A percentile compares a stretch with the other conserved stretches of the same genome.
These are phyloP conservation scores for Congeria kusceri DNA, from an alignment of 2,888 invertebrate species.

Conservation along the genomic window DNA sequence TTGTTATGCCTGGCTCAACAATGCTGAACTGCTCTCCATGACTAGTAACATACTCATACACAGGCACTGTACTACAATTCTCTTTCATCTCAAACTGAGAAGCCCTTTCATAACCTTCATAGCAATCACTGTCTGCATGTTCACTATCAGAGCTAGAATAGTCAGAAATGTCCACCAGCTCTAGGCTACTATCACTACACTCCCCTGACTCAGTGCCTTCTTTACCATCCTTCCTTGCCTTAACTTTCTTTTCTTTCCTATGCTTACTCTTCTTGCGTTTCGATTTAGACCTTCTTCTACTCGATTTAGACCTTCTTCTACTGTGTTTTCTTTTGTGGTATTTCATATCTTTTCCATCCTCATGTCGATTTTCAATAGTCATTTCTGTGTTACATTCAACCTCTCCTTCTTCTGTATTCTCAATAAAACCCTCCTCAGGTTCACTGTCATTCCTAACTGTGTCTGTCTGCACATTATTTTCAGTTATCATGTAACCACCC, in stretches of 20 bases:
- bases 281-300: background rate
- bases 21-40: background rate
- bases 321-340: no score
- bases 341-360: background rate
- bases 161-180: background rate
- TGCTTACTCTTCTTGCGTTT: background rate
- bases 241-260: background rate
- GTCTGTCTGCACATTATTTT: no score
- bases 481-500: no score
- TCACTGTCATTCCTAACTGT: background rate
- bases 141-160: constrained; percentile 18
- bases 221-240: background rate
- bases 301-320: no score
- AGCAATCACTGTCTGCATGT: background rate
- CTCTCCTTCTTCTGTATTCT: background rate
- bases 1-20: background rate
- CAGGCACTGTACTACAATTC: background rate
- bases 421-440: no score
- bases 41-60: background rate
- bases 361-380: background rate
- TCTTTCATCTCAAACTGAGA: background rate
- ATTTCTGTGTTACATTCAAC: background rate
- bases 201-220: constrained; percentile 48
- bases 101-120: background rate
- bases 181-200: constrained; percentile 23